Base-by-base conservation (phyloP, 2,113 vertebrate species). In the Tragelaphus buxtoni region DNA sequence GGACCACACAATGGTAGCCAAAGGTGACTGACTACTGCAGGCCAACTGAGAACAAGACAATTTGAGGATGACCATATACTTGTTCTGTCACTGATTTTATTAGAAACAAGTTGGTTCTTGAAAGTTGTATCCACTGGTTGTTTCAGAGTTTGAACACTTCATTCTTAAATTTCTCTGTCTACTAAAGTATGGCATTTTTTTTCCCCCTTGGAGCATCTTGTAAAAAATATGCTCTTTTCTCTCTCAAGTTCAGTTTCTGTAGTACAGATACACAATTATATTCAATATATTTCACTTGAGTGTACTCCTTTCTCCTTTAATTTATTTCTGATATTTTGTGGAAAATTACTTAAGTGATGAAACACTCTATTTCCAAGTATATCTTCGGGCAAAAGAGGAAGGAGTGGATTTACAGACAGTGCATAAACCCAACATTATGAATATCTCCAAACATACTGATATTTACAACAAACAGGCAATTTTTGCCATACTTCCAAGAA, bases 311-410 rank as follows among this genome's bases (percentile, higher is more conserved):
- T 95, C 92, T 91, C 53, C 61, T 80, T 30, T 92, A 91, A 97
- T 85, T 97, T 97, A 97, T 97, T 97, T 95, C 49, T 96, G 74
- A 88, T 92, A 97, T 92, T 95, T 96, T 96, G 47, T 94, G 61
- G 95, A 77, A 97, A 97, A 97, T 92, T 88, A 42, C 45, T 96
- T 95, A 95, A 94, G 60, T 90, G 60, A 96, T 90, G 39, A 94
- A 96, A 79, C 30, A 96, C 45, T 81, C 42, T 93, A 93, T 96
- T 97, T 90, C 80, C 63, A 96, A 97, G 72, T 89, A 55, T 92
- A 96, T 94, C 90, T 97, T 76, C 60, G 95, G 95, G 90, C 90
- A 90, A 81, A 94, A 94, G 55, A 91, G 26, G n/a, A 91, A 61
- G n/a, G 65, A 60, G 28, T 63, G 11, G 42, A 96, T 97, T 97